Base-by-base conservation (phyloP, 2,113 vertebrate genomes). In the Triplophysa tibetana region DNA sequence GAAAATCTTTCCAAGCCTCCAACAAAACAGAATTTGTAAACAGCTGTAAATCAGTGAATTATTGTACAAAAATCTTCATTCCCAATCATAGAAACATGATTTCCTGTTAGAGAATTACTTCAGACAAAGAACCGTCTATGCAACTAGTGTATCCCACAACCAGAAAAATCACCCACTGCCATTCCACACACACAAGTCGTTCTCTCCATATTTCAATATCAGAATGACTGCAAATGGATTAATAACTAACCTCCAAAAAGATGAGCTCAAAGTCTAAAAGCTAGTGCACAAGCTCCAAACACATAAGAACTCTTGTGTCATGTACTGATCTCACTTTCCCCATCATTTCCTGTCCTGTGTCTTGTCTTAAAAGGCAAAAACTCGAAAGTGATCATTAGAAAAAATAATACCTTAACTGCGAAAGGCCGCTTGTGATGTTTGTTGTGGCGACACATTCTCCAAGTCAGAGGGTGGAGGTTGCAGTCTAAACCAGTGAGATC, bases 71-170 rank as follows among this genome's bases (percentile, higher is more conserved):
- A 79, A 76, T 72, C 21, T 63, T 84, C 83, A 38, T 21, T 77
- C 50, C 75, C 9, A 48, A 65, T 52, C 45, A 62, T 78, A 80
- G 87, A 88, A 83, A 79, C 82, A 87, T 86, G 74, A 86, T 86
- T 88, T 90, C 85, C 86, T 63, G 70, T 82, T 75, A 84, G 86
- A 86, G 88, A 81, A 79, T 81, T 77, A 8, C 80, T 14, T 76
- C 1, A 75, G 58, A 92, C 89, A 92, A 92, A 91, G 88, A 86
- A 56, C 66, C 72, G 79, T 88, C 85, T 90, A 85, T 91, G 21
- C 70, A 43, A 70, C 21, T 21, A 54, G 3, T 56, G 50, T 54
- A 61, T 79, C 75, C 77, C 87, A 78, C 69, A 4, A 86, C 78
- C 79, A 87, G 64, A 85, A 85, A 92, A 82, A 87, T 88, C 87